Evolutionary conservation across 1,140 invertebrate species (phyloP), one percentile per base, ranked within the genome.

Genomic region (Drosophila malerkotliana): DNA sequence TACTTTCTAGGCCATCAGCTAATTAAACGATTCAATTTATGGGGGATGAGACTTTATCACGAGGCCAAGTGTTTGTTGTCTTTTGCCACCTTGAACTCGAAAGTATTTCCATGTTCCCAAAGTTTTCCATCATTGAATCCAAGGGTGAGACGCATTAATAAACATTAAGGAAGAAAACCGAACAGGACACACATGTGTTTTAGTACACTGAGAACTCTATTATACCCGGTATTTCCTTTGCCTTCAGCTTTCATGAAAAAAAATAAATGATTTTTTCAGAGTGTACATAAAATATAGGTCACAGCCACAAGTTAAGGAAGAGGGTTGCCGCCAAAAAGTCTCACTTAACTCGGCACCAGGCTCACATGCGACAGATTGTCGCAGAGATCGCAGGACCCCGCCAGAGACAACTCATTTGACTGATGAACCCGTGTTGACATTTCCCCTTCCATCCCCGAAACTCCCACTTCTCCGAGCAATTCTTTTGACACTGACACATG

Each of bases 361-460:
- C 64, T 58, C 51, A 48, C 63, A 60, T 55, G 39, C 54, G 39
- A 54, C 59, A 59, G 54, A 45, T 45, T 67, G 56, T 24, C 14
- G 58, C 15, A 59, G 39, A 71, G 72, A 58, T 52, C 55, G 44
- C 57, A 47, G 47, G 58, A 28, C 55, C 49, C 72, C 59, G 57
- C 51, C 71, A 73, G 44, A 83, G 77, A 88, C 76, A 79, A 88
- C 83, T 88, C 79, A 88, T 88, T 88, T 88, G 83, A 88, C 83
- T 88, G 83, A 88, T 88, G 83, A 88, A 88, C 83, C 76, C 79
- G 79, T 88, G 83, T 88, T 88, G 83, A 88, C 83, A 88, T 83
- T 79, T 83, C 73, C 81, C 61, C 41, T 55, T 28, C 80, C 61
- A 48, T 41, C 45, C n/a, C 21, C 12, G 39, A 28, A 5, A 9